Conservation (phyloP, 2,113 vertebrate genomes). For the Rhabdomys dilectus region DNA sequence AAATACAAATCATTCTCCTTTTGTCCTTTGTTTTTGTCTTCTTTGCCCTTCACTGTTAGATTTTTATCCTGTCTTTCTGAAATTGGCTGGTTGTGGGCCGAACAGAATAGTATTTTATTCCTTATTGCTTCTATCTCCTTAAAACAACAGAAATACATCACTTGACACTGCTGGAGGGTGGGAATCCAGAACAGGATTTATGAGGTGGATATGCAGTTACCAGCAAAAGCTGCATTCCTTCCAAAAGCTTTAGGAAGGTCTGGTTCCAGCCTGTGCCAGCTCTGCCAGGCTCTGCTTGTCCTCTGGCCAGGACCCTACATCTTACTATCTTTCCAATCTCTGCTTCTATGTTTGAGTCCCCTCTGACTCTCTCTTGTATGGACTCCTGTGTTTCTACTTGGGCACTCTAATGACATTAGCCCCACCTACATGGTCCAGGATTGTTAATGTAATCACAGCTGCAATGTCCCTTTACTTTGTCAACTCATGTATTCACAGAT, state of each 20-base stretch:
- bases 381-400: not conserved
- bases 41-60: not conserved
- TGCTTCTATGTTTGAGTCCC: not conserved
- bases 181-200: not conserved
- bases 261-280: not conserved
- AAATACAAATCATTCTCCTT: not conserved
- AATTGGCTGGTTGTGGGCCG: too few species aligned
- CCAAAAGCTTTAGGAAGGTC: not conserved
- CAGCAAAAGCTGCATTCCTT: not conserved
- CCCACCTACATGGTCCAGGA: not conserved
- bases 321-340: not conserved
- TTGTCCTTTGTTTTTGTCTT: not conserved
- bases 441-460: not conserved
- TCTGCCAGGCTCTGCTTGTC: accelerated
- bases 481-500: not conserved
- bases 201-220: not conserved
- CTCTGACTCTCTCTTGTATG: not conserved
- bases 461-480: not conserved
- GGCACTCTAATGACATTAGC: not conserved
- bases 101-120: not conserved
- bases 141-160: not conserved
- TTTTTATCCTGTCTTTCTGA: not conserved
- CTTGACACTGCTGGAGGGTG: not conserved
- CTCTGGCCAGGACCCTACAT: not conserved
- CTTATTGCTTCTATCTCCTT: not conserved